Evolutionary conservation across 2,113 vertebrate species (phyloP).

Genomic region (Phrynosoma blainvillii): DNA sequence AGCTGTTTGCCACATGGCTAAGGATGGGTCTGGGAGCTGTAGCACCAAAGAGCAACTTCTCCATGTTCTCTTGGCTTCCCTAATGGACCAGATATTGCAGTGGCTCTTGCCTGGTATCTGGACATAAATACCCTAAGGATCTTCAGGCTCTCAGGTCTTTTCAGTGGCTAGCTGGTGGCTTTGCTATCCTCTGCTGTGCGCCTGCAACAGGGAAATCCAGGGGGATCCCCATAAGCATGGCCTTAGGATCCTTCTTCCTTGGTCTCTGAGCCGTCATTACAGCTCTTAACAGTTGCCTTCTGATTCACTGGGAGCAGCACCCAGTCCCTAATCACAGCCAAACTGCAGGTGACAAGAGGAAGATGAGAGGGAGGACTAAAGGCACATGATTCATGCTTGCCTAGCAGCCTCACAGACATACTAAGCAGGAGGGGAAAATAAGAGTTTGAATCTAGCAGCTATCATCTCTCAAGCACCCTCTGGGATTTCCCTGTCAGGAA

Average conservation of each 20-base stretch:
- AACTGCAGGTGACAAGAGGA: not conserved
- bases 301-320: not conserved
- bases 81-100: too few species aligned
- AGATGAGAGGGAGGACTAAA: not conserved
- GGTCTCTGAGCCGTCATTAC: not conserved
- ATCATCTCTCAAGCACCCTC: not conserved
- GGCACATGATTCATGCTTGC: not conserved
- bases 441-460: not conserved
- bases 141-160: too few species aligned
- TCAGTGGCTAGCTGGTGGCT: too few species aligned
- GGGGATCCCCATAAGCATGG: too few species aligned
- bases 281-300: not conserved
- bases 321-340: not conserved
- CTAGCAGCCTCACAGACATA: not conserved
- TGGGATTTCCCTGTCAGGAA: slow-evolving; percentile 6
- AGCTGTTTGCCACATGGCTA: too few species aligned
- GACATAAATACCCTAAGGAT: too few species aligned
- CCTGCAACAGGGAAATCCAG: too few species aligned
- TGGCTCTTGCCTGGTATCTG: too few species aligned
- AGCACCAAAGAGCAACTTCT: too few species aligned
- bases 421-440: not conserved
- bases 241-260: not conserved
- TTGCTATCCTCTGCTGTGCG: too few species aligned
- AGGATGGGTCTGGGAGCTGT: too few species aligned
- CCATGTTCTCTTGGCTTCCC: too few species aligned